Base-by-base conservation (phyloP, 2,797 vertebrate species). In the Philypnodon macrostomus region DNA sequence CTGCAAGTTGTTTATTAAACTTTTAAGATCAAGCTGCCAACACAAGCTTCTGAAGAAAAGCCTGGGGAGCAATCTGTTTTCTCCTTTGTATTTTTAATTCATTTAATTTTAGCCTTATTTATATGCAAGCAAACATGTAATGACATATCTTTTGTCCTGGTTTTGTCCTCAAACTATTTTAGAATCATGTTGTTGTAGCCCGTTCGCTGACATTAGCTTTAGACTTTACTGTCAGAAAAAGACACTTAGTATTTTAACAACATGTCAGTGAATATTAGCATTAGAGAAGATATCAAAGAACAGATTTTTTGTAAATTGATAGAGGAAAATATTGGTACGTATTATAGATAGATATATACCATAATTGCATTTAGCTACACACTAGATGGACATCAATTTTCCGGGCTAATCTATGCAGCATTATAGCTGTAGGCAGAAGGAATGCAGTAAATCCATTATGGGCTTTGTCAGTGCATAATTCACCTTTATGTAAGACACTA, bases 71-170 rank as follows among this genome's bases (percentile, higher is more conserved):
- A 46, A 31, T 32, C 27, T 46, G 42, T 32, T 33, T 19, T 46
- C 12, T 41, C 39, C 2, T n/a, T 27, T 46, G 32, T 33, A 10
- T 32, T 46, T 46, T 23, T 23, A 23, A 23, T 23, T 23, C 4
- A 23, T 15, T 47, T 34, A 23, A 34, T 34, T 47, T 47, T 47
- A 47, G 44, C 31, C 31, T 23, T 34, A 34, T 33, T 23, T 34
- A 34, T 47, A 33, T 46, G 44, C 30, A 46, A 46, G 33, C 30
- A 33, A 33, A 33, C 44, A 46, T 4, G 16, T 2, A 32, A 21
- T 33, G 29, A 32, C 29, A 46, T 9, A 2, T 46, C 42, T 46
- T 31, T 46, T 46, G 42, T 31, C 26, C 10, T 6, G 24, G 26
- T 30, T 17, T 18, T 44, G n/a, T n/a, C n/a, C 24, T 7, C 29